phyloP scores from a whole-genome alignment of 2,797 vertebrate genomes.

The Anguilla anguilla region DNA sequence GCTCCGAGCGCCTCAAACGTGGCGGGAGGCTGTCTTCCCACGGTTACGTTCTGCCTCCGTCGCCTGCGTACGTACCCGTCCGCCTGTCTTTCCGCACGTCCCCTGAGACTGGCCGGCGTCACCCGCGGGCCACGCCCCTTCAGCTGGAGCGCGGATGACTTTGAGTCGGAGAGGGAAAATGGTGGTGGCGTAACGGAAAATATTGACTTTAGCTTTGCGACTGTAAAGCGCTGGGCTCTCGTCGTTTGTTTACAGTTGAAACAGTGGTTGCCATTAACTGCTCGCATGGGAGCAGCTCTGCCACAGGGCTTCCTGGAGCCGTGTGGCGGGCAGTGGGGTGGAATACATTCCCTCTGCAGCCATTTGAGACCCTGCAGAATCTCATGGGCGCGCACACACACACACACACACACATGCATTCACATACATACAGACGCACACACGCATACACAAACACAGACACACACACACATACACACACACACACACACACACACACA shows the following conservation, averaged over 20 bases:
- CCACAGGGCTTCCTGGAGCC: background rate
- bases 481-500: background rate
- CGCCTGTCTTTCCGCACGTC: slow-evolving; percentile 60
- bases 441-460: background rate
- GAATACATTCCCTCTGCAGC: background rate
- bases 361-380: background rate
- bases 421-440: background rate
- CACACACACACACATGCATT: background rate
- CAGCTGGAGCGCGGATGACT: no score
- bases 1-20: slow-evolving; percentile 94
- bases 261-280: background rate
- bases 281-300: background rate
- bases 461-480: background rate
- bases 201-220: background rate
- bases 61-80: slow-evolving; percentile 71
- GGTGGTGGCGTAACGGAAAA: background rate
- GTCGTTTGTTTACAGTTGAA: background rate
- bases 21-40: slow-evolving; percentile 88
- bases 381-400: background rate
- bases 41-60: slow-evolving; percentile 70
- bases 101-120: background rate
- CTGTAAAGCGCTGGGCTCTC: background rate
- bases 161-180: background rate
- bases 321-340: background rate
- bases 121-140: background rate